Conservation (phyloP, 1,140 invertebrate species). For the Laupala kohalensis region DNA sequence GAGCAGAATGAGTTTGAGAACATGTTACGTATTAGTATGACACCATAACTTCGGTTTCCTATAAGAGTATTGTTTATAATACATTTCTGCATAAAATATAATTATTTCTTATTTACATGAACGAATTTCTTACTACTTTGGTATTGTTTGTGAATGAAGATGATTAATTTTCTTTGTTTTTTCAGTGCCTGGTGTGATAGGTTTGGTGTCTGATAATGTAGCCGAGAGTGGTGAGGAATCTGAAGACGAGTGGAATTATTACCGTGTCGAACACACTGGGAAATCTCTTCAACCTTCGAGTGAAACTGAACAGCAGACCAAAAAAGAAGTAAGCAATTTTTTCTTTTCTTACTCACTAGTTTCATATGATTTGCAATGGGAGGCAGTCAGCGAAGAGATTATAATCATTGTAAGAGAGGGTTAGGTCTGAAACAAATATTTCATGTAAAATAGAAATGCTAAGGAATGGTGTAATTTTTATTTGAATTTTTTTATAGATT, state of each 20-base stretch:
- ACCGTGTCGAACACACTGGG: conserved; percentile 39
- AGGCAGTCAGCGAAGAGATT: too few species aligned
- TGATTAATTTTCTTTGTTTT: background rate
- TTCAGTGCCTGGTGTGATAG: background rate
- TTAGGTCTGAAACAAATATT: too few species aligned
- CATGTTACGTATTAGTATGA: background rate
- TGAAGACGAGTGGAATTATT: conserved; percentile 68
- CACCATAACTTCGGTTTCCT: background rate
- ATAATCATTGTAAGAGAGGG: too few species aligned
- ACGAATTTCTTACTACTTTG: too few species aligned
- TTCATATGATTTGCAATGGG: too few species aligned
- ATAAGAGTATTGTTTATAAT: background rate
- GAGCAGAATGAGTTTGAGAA: background rate
- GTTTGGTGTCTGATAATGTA: conserved; percentile 30
- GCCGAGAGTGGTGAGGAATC: conserved; percentile 56
- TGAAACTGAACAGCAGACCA: background rate
- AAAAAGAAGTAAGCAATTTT: background rate
- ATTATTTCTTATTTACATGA: too few species aligned
- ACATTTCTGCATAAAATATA: too few species aligned
- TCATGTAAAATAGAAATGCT: too few species aligned
- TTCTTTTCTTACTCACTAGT: too few species aligned
- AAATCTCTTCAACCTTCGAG: background rate
- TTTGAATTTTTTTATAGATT: too few species aligned
- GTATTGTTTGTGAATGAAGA: background rate
- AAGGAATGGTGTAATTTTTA: too few species aligned